A percentile compares a stretch with the other conserved stretches of the same genome.
phyloP scores from a whole-genome alignment of 2,888 invertebrate genomes.

The Agapostemon virescens region DNA sequence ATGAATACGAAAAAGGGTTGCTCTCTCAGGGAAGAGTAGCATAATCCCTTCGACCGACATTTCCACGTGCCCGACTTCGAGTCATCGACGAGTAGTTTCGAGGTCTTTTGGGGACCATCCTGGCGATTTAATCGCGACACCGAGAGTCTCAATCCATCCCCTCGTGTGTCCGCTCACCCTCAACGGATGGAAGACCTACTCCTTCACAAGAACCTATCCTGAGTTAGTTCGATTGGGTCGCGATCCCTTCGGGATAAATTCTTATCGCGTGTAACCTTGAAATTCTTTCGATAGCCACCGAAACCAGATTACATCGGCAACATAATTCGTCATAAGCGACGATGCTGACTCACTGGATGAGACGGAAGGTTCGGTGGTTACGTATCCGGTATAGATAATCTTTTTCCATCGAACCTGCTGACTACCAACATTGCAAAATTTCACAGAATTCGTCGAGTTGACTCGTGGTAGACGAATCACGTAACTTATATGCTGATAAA shows the following conservation, averaged over 20 bases:
- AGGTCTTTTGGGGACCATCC: conserved; percentile 42
- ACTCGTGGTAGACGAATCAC: background rate
- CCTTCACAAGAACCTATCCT: background rate
- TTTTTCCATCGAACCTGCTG: background rate
- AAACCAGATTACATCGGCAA: conserved; percentile 1
- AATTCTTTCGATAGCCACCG: conserved; percentile 5
- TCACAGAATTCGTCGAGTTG: background rate
- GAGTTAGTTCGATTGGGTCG: conserved; percentile 3
- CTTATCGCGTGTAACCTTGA: conserved; percentile 13
- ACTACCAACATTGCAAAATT: background rate
- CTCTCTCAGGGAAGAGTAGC: conserved; percentile 17
- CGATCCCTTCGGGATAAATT: conserved; percentile 9
- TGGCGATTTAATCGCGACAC: conserved; percentile 24
- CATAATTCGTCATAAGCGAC: conserved; percentile 17
- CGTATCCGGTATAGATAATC: background rate
- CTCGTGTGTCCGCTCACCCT: conserved; percentile 21
- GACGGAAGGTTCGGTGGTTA: background rate
- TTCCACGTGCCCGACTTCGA: conserved; percentile 50
- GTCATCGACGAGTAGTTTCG: conserved; percentile 43
- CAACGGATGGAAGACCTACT: background rate
- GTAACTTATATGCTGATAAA: background rate
- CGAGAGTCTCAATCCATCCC: conserved; percentile 16
- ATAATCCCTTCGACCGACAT: conserved; percentile 62
- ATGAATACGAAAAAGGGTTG: conserved; percentile 62
- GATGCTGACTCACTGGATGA: conserved; percentile 16